Base-by-base conservation (phyloP, 2,888 invertebrate genomes). In the Tiliacea aurago region DNA sequence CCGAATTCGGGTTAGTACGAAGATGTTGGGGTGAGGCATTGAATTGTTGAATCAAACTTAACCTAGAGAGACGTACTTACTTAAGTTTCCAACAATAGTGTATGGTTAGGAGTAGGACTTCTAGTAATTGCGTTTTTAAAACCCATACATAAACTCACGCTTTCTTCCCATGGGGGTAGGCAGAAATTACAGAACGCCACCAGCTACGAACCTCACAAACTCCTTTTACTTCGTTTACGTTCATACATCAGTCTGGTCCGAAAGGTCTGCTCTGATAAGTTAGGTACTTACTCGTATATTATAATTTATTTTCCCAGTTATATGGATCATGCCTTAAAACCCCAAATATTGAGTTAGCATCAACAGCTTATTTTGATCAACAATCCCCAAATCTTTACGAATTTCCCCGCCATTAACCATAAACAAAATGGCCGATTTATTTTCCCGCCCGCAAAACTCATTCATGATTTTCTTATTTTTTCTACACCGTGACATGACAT, bases 1-100 rank as follows among this genome's bases (percentile, higher is more conserved):
- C 72, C 79, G 55, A 70, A 81, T 79, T 77, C 37, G 47, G 58
- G 53, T 80, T 76, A 70, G 69, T 70, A 63, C 75, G 64, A 61
- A 69, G 56, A 72, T 64, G 66, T 62, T 56, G 63, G 64, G 62
- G 62, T 70, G 56, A 75, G 61, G 55, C 51, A 68, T 55, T 64
- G n/a, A 41, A 63, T 80, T 62, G 59, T 79, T 53, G 45, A 73
- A 33, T 51, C 37, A 56, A 62, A 58, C 37, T 23, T 76, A 61
- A 76, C 64, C 13, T 45, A 74, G 58, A 65, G 55, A 74, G 65
- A 58, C 33, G 9, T 47, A 66, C 37, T 10, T 23, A 45, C 20
- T 41, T 20, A 37, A 41, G 41, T 9, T 6, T 37, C 37, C 6
- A 4, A 28, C 28, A 28, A 28, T 28, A 28, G 28, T 28, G 28